Percentiles rank a stretch among this genome's conserved stretches.
Conservation (phyloP, 2,113 vertebrate species). For the Haliaeetus leucogaster region DNA sequence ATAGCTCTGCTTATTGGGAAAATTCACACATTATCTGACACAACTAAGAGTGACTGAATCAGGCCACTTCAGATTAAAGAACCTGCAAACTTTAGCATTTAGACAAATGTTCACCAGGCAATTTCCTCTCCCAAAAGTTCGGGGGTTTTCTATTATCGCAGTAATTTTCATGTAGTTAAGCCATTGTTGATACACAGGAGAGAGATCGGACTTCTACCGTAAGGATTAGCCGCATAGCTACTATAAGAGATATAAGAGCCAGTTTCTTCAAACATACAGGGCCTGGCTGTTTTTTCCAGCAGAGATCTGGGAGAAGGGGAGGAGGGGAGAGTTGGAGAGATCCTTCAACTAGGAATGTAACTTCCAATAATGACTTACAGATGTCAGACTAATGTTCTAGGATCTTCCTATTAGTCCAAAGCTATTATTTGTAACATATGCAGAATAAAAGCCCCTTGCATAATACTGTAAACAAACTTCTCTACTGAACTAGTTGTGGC, state of each 20-base stretch:
- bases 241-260: background rate
- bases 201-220: background rate
- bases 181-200: background rate
- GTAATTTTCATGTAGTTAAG: background rate
- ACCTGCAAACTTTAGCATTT: background rate
- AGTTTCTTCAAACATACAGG: background rate
- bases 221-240: background rate
- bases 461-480: slow-evolving; percentile 1
- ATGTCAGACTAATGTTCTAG: slow-evolving; percentile 3
- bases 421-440: slow-evolving; percentile 26
- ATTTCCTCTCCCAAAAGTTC: background rate
- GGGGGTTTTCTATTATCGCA: background rate
- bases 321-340: background rate
- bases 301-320: background rate
- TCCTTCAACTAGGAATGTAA: background rate
- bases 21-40: background rate
- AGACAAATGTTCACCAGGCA: background rate
- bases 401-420: slow-evolving; percentile 18
- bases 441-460: background rate
- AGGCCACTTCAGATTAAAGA: background rate
- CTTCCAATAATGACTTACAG: slow-evolving; percentile 36
- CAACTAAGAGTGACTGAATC: background rate
- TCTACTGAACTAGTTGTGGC: background rate
- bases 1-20: background rate
- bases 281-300: background rate